Base-by-base conservation (phyloP, 2,797 vertebrate species). In the Pangasius djambal region DNA sequence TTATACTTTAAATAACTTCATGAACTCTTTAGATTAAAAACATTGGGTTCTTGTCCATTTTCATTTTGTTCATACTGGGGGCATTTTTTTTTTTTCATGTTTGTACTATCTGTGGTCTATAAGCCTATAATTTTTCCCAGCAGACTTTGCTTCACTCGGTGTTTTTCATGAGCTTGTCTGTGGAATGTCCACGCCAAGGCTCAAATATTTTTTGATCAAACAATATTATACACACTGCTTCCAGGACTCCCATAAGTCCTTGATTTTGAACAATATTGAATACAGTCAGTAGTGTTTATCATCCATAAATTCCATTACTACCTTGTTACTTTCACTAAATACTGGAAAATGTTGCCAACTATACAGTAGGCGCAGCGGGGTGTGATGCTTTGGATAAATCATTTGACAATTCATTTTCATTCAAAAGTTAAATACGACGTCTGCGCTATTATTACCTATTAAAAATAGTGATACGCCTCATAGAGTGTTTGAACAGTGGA, bases 151-250 rank as follows among this genome's bases (percentile, higher is more conserved):
- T 57, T 69, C 70, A 69, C 28, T 50, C 28, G 37, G 40, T 48
- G 34, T 34, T 74, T 77, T 86, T 74, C 34, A 63, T 65, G n/a
- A 6, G 83, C 78, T n/a, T 75, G 34, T 77, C 31, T 85, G 67
- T 63, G 79, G 79, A 88, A 89, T 89, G 84, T 89, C 72, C 44
- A 83, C 59, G 83, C 78, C 10, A 70, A 85, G 61, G 63, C 50
- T 69, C 44, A 75, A 88, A 88, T 89, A 63, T 85, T 84, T 84
- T 86, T 85, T 59, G 82, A 87, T 81, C 83, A 85, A 63, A 81
- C 84, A 88, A 90, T 63, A 89, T 67, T 90, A 61, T 82, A 72
- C 88, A 88, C 77, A 69, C 25, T 40, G 78, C 87, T 83, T 75
- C 79, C 6, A 70, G 74, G 48, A 69, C 40, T 48, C 31, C 18